Conservation (phyloP, 2,113 vertebrate genomes). For the Machaerirhynchus nigripectus region DNA sequence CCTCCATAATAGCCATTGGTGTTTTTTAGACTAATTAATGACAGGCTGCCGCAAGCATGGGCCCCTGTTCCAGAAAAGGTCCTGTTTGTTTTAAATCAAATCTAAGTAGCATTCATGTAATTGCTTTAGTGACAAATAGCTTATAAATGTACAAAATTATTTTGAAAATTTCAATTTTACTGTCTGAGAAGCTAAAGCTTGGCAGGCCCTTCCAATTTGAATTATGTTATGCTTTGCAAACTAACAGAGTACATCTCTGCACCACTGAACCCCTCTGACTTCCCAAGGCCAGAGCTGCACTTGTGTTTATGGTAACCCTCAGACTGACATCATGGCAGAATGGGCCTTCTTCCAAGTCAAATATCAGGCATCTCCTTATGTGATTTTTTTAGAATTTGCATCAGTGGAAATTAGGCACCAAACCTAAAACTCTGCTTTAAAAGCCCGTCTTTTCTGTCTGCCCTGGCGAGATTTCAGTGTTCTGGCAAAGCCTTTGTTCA, state of each 20-base stretch:
- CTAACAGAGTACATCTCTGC: not conserved
- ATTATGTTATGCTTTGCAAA: not conserved
- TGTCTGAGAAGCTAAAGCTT: not conserved
- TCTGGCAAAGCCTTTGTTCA: not conserved
- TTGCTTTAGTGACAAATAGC: not conserved
- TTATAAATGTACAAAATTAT: not conserved
- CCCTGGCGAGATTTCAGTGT: not conserved
- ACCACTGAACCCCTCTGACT: not conserved
- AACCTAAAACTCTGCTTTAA: not conserved
- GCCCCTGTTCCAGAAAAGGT: not conserved
- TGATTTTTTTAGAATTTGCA: not conserved
- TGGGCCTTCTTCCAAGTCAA: not conserved
- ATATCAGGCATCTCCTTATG: not conserved
- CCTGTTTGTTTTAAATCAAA: not conserved
- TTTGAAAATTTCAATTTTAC: not conserved
- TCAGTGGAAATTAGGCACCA: not conserved
- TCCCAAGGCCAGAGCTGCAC: not conserved
- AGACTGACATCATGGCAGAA: not conserved
- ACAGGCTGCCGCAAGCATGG: not conserved
- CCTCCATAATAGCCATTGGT: not conserved
- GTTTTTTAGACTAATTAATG: not conserved
- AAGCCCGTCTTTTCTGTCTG: not conserved
- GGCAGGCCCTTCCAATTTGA: not conserved
- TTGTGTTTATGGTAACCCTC: not conserved
- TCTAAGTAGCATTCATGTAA: not conserved